Base-by-base conservation (phyloP, 2,797 vertebrate species). In the Cyprinodon diabolis region DNA sequence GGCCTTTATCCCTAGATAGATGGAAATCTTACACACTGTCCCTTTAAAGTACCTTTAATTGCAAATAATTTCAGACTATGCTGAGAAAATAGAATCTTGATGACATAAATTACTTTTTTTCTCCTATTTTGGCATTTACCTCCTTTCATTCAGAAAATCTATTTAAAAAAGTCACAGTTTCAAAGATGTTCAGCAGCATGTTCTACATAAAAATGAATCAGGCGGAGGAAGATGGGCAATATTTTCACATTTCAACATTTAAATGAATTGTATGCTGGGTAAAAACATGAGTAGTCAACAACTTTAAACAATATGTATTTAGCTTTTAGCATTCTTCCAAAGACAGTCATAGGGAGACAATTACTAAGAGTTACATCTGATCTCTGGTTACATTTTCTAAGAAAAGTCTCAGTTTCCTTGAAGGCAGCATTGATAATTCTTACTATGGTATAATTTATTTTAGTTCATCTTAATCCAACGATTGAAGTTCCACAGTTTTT, bases 341-440 rank as follows among this genome's bases (percentile, higher is more conserved):
- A 75, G 23, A 76, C 54, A 48, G 56, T 82, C 15, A 40, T 10
- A 51, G 74, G 48, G 3, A 83, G 74, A 68, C 43, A 62, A n/a
- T 88, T 82, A 85, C 81, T 84, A 79, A 87, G 49, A 79, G 56
- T 72, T 74, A 6, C 66, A 75, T 55, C 71, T 67, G 55, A 54
- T 56, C 30, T 78, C 63, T 82, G 40, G 23, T 67, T 79, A 54
- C 56, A 35, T 63, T 70, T 66, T 52, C 17, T 43, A 5, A 43
- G 43, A 74, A 72, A 68, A 84, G 62, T 80, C 62, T 55, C 69
- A 2, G 37, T 49, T 77, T 87, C 80, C 84, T 85, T 86, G 87
- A 89, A 89, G 84, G 87, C 84, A 74, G 83, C 80, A 51, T 79
- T 72, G 82, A 87, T 67, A 75, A 78, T 76, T 84, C 66, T 80